These are phyloP conservation scores for Acanthochromis polyacanthus DNA, from an alignment of 2,113 vertebrate genomes.

Conservation along the genomic window DNA sequence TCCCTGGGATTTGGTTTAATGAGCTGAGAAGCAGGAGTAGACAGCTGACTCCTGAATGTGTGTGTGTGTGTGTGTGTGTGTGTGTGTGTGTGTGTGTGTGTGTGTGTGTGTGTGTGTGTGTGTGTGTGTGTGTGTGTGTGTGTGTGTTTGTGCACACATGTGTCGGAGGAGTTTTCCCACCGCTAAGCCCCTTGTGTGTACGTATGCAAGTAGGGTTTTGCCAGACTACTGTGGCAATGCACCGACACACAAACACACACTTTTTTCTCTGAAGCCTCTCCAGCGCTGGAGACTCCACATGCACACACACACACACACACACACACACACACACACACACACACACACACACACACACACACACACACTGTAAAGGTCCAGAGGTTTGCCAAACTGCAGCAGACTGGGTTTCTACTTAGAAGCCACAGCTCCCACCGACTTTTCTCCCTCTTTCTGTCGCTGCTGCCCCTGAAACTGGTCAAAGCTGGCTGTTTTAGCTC, in stretches of 20 bases:
- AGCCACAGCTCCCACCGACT: constrained; percentile 32
- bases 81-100: constrained; percentile 24
- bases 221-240: constrained; percentile 66
- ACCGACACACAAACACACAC: constrained; percentile 45
- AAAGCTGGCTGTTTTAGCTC: constrained; percentile 54
- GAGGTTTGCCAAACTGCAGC: constrained; percentile 70
- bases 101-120: constrained; percentile 31
- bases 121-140: constrained; percentile 28
- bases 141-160: constrained; percentile 19
- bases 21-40: constrained; percentile 80
- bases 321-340: constrained; percentile 32
- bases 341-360: constrained; percentile 17
- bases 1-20: constrained; percentile 83
- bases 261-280: constrained; percentile 73
- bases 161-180: constrained; percentile 72
- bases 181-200: constrained; percentile 59
- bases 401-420: constrained; percentile 74
- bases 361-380: constrained; percentile 55
- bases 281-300: constrained; percentile 55
- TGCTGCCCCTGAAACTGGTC: constrained; percentile 66
- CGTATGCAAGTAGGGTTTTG: constrained; percentile 50
- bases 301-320: constrained; percentile 30
- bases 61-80: constrained; percentile 28
- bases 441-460: constrained; percentile 37
- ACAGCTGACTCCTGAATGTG: constrained; percentile 82